Evolutionary conservation across 2,888 invertebrate genomes (phyloP), one percentile per base, ranked within the genome.

Genomic region (Dryomyza anilis): DNA sequence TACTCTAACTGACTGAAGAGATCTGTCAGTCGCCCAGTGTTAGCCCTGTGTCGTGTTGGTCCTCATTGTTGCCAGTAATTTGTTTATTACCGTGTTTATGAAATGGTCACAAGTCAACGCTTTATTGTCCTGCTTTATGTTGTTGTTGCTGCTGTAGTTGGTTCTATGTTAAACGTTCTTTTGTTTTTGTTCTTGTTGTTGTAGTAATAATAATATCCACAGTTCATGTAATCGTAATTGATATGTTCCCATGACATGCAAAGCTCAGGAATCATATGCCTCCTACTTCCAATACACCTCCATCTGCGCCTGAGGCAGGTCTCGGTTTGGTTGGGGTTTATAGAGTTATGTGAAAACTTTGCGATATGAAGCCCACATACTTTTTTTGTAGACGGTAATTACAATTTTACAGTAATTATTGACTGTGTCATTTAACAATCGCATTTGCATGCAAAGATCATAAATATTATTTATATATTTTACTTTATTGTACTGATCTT

Each of bases 21-120:
- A 2, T 6, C 16, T 43, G 43, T 19, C 16, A 16, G 43, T 19
- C 19, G 43, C 19, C 19, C 48, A 16, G 57, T 67, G 56, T 57
- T 58, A 58, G 64, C 57, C 45, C 14, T 52, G 61, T 60, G 60
- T 66, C 55, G 48, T 67, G 68, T 69, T 70, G 71, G 70, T 72
- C 68, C 67, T 69, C 70, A 59, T 72, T 75, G 69, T 71, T 75
- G 69, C 72, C 72, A 69, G 77, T 74, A 76, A 76, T 76, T 78
- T 74, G 76, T 76, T 74, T 76, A 76, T 76, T 71, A 74, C 74
- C 73, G 73, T 74, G 75, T 76, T 76, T 78, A 76, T 75, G 78
- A 77, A 78, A 77, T 77, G 78, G 78, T 79, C 79, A 78, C 78
- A 79, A 79, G 78, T 79, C 80, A 79, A 78, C 79, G 78, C 76